A percentile compares a stretch with the other conserved stretches of the same genome.
phyloP scores from a whole-genome alignment of 2,888 invertebrate genomes.

The Myopa tessellatipennis region DNA sequence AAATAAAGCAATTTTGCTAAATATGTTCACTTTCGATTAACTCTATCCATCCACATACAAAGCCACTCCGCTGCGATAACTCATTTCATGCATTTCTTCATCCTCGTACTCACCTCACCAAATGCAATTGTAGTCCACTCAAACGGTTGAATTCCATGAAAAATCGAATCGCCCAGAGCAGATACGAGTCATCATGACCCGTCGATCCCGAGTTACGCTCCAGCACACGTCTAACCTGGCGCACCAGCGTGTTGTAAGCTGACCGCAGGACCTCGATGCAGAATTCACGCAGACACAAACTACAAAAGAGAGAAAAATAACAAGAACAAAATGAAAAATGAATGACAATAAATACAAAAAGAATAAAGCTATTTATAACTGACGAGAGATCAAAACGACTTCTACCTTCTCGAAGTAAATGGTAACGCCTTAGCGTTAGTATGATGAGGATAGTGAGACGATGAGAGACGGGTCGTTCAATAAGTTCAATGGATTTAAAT shows the following conservation, averaged over 20 bases:
- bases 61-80: not conserved
- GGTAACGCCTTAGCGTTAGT: too few relatives aligned
- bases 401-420: not conserved
- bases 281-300: slow-evolving; percentile 92
- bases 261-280: slow-evolving; percentile 92
- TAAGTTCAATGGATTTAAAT: too few relatives aligned
- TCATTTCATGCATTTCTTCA: not conserved
- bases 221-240: slow-evolving; percentile 82
- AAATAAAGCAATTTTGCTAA: slow-evolving; percentile 33
- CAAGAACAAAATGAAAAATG: slow-evolving; percentile 31
- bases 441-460: not conserved
- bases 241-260: slow-evolving; percentile 93
- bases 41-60: not conserved
- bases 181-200: slow-evolving; percentile 92
- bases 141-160: slow-evolving; percentile 97
- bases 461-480: too few relatives aligned
- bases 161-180: slow-evolving; percentile 93
- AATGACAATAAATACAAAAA: not conserved
- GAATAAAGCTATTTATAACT: not conserved
- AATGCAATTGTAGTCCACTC: slow-evolving; percentile 86
- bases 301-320: slow-evolving; percentile 70
- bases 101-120: slow-evolving; percentile 78
- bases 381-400: not conserved
- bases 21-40: slow-evolving; percentile 1
- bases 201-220: slow-evolving; percentile 75